Base-by-base conservation (phyloP, 2,888 invertebrate species). In the Thera obeliscata region DNA sequence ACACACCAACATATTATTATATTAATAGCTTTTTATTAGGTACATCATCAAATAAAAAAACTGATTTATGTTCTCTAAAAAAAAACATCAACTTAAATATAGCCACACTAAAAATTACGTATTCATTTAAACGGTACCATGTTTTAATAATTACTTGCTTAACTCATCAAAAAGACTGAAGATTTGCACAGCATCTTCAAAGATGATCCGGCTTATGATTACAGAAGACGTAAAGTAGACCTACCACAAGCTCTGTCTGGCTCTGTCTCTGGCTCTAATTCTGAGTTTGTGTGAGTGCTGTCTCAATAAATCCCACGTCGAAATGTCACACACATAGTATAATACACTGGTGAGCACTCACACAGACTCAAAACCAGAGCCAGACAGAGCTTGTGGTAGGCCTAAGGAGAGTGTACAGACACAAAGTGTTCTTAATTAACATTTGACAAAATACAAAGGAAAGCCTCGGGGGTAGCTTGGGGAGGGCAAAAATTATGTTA, bases 391-490 rank as follows among this genome's bases (percentile, higher is more conserved):
- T 22, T 22, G 22, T 22, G 22, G 22, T 22, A 22, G 22, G 22
- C 22, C 22, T 22, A 22, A 0, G 1, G 22, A 22, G 22, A 22
- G 22, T 22, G 22, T 22, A 58, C 62, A 64, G 50, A 64, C 56
- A 69, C 64, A 69, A 70, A 65, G 72, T 71, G 69, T 65, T 71
- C 60, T 69, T 75, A 74, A 77, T 75, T 75, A 77, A 71, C 70
- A 52, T 72, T 77, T 77, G 76, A 75, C 75, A 75, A 74, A 77
- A 71, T 71, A 74, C 74, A 74, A 75, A 75, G 75, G 64, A 50
- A 35, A 46, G 72, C 75, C 74, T 60, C 12, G 50, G 60, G 75
- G 71, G 43, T 48, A 7, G 35, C 59, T 58, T 56, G 50, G 46
- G 65, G 68, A 61, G 67, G 61, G 61, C 61, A 69, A 74, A 72